These are phyloP conservation scores for Hyphantria cunea DNA, from an alignment of 1,140 invertebrate genomes.

Conservation along the genomic window DNA sequence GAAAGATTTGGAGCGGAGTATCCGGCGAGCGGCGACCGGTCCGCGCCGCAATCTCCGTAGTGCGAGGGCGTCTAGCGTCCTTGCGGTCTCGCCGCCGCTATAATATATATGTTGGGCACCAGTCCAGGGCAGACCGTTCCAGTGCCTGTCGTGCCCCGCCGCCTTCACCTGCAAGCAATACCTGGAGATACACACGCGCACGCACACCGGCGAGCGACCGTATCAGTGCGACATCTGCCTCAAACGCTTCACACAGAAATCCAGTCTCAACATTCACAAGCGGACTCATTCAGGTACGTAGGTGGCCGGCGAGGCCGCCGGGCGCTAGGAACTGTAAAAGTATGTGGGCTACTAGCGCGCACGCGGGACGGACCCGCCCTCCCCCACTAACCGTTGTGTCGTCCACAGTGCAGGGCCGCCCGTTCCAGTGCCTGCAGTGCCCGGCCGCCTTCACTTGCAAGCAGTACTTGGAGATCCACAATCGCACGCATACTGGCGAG, in stretches of 20 bases:
- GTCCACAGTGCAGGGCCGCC: constrained; percentile 78
- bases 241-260: constrained; percentile 87
- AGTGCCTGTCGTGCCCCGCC: constrained; percentile 88
- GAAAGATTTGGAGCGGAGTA: constrained; percentile 69
- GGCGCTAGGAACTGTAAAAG: constrained; percentile 46
- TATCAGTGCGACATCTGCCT: constrained; percentile 87
- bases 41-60: constrained; percentile 73
- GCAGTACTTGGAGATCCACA: constrained; percentile 89
- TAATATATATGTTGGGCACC: constrained; percentile 80
- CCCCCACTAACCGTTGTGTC: constrained; percentile 32
- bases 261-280: constrained; percentile 88
- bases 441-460: constrained; percentile 86
- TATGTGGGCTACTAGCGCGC: constrained; percentile 54
- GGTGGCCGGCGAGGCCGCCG: constrained; percentile 29
- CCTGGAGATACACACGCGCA: constrained; percentile 89
- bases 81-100: constrained; percentile 71
- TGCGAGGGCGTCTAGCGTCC: constrained; percentile 70
- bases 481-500: constrained; percentile 87
- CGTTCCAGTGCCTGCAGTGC: constrained; percentile 86
- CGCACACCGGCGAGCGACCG: constrained; percentile 88
- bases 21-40: constrained; percentile 75
- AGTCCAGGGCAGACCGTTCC: constrained; percentile 85
- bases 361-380: constrained; percentile 30
- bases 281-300: constrained; percentile 86
- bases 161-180: constrained; percentile 88